Percentiles rank a stretch among this genome's conserved stretches.
Evolutionary conservation across 1,140 invertebrate genomes (phyloP).

Genomic region (Parapsyche elsis): DNA sequence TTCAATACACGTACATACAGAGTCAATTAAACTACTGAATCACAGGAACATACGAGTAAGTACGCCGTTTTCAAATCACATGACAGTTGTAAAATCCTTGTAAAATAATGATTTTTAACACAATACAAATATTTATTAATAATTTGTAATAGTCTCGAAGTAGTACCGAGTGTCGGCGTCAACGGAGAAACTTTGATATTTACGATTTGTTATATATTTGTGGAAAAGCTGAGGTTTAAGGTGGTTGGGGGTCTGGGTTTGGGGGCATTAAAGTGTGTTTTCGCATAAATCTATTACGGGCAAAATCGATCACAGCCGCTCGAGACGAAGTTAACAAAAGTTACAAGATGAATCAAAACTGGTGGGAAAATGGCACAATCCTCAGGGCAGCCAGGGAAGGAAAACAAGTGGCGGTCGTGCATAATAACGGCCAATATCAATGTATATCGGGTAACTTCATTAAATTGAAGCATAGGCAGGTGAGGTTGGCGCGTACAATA

Average conservation of each 20-base stretch:
- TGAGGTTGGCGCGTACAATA: conserved; percentile 4
- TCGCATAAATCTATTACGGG: conserved; percentile 7
- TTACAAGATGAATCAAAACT: conserved; percentile 15
- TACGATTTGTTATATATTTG: conserved; percentile 9
- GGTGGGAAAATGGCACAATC: not conserved
- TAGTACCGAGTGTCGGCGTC: not conserved
- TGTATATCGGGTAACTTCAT: conserved; percentile 30
- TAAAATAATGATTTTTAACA: no score
- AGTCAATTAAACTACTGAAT: no score
- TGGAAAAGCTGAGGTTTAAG: not conserved
- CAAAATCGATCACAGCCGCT: conserved; percentile 21
- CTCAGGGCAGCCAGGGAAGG: not conserved
- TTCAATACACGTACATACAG: no score
- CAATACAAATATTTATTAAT: no score
- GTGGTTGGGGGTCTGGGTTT: not conserved
- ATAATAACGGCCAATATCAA: conserved; percentile 34
- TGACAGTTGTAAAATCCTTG: no score
- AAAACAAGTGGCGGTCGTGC: not conserved
- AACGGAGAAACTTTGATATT: not conserved
- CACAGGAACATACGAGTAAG: no score
- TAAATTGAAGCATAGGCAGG: conserved; percentile 23
- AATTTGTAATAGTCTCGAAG: no score
- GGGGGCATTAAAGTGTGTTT: conserved; percentile 1
- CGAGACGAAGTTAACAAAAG: not conserved
- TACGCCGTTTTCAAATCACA: no score